A percentile compares a stretch with the other conserved stretches of the same genome.
These are phyloP conservation scores for Grantiella picta DNA, from an alignment of 2,113 vertebrate species.

Conservation along the genomic window DNA sequence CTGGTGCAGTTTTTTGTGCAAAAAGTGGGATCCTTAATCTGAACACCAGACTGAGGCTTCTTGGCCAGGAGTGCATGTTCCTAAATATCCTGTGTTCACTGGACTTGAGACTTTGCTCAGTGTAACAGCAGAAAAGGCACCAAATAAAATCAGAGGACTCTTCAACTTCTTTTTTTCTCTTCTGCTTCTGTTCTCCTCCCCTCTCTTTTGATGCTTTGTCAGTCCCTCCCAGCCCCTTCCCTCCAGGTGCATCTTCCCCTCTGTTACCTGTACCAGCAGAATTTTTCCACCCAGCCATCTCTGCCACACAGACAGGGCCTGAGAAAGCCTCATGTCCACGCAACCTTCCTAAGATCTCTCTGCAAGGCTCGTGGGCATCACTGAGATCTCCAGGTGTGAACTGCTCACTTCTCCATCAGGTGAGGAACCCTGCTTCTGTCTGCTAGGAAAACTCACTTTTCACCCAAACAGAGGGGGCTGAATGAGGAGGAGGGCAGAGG, in stretches of 20 bases:
- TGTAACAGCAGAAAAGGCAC: neutral
- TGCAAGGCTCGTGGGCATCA: constrained; percentile 89
- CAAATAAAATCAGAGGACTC: neutral
- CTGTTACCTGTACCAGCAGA: constrained; percentile 82
- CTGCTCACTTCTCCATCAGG: constrained; percentile 83
- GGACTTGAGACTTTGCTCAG: neutral
- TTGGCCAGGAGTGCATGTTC: neutral
- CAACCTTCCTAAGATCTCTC: constrained; percentile 75
- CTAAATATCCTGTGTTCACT: neutral
- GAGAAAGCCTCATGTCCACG: constrained; percentile 35
- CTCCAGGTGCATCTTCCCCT: constrained; percentile 64
- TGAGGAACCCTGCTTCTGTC: constrained; percentile 11
- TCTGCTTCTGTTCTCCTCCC: constrained; percentile 5
- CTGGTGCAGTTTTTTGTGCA: neutral
- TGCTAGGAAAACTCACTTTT: neutral
- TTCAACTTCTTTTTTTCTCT: neutral
- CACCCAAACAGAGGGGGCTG: neutral
- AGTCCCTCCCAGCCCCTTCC: constrained; percentile 61
- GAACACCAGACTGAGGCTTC: neutral
- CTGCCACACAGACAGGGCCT: constrained; percentile 65
- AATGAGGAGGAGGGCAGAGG: neutral
- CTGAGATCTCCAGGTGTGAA: constrained; percentile 83
- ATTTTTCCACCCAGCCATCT: constrained; percentile 86
- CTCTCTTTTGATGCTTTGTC: constrained; percentile 13
- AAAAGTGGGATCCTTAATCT: neutral